Percentiles rank a stretch among this genome's conserved stretches.
phyloP scores from a whole-genome alignment of 2,797 vertebrate genomes.

The Centropyge bicolor region DNA sequence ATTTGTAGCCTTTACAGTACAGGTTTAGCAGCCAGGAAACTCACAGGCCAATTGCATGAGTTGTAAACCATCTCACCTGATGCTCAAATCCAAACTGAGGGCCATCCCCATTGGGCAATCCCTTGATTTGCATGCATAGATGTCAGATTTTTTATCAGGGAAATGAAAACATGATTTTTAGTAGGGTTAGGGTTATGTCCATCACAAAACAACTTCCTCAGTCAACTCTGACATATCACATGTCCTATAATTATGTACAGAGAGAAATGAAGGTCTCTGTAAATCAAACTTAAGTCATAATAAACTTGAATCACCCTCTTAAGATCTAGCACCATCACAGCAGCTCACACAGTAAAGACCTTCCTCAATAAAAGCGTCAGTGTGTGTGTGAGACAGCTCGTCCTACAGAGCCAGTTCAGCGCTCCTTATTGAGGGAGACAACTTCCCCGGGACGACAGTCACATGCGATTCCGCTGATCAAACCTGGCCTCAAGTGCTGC shows the following conservation, averaged over 20 bases:
- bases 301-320: background rate
- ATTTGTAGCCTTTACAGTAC: no score
- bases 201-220: background rate
- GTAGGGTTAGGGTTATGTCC: background rate
- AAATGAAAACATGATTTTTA: no score
- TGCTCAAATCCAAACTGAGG: no score
- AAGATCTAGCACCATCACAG: background rate
- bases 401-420: constrained; percentile 33
- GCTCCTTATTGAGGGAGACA: constrained; percentile 78
- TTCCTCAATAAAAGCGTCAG: background rate
- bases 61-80: no score
- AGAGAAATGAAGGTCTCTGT: background rate
- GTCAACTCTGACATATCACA: background rate
- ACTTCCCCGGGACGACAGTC: constrained; percentile 79
- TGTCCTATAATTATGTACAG: background rate
- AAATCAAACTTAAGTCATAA: background rate
- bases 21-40: no score
- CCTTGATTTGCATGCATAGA: no score
- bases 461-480: constrained; percentile 83
- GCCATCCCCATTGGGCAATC: no score
- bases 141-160: no score
- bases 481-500: constrained; percentile 71
- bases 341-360: background rate
- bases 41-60: no score
- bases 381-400: constrained; percentile 44